Conservation (phyloP, 2,888 invertebrate genomes). For the Phasia obesa region DNA sequence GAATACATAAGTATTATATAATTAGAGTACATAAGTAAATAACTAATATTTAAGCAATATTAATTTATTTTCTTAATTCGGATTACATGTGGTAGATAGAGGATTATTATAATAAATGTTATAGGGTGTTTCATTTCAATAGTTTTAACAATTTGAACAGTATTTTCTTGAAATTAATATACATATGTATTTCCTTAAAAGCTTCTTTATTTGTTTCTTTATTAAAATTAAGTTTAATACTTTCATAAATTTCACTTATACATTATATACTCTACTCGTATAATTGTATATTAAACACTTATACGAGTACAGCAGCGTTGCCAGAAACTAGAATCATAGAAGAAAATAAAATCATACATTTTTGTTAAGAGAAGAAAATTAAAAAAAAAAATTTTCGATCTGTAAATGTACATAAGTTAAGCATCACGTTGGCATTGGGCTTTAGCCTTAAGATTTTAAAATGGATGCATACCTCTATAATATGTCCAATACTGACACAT, state of each 20-base stretch:
- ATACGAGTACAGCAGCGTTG: background rate
- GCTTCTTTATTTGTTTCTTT: slow-evolving; percentile 28
- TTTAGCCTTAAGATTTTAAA: too few species aligned
- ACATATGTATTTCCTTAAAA: slow-evolving; percentile 34
- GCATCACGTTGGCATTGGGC: too few species aligned
- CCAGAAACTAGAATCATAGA: too few species aligned
- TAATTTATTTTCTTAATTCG: background rate
- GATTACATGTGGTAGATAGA: background rate
- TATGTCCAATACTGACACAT: too few species aligned
- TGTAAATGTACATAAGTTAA: too few species aligned
- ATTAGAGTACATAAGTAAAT: slow-evolving; percentile 61
- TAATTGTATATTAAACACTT: background rate
- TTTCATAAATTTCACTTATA: background rate
- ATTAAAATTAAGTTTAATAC: slow-evolving; percentile 32
- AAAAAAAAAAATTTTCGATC: too few species aligned
- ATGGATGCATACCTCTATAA: too few species aligned
- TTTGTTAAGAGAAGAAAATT: too few species aligned
- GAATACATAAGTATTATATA: slow-evolving; percentile 60
- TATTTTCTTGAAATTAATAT: slow-evolving; percentile 61
- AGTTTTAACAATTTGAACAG: slow-evolving; percentile 59
- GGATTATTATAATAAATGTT: background rate
- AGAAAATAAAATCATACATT: too few species aligned
- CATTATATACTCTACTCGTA: too few species aligned
- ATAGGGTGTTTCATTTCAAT: slow-evolving; percentile 21
- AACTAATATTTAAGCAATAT: slow-evolving; percentile 61